Evolutionary conservation across 1,140 invertebrate species (phyloP), one percentile per base, ranked within the genome.

Genomic region (Lithobius niger): DNA sequence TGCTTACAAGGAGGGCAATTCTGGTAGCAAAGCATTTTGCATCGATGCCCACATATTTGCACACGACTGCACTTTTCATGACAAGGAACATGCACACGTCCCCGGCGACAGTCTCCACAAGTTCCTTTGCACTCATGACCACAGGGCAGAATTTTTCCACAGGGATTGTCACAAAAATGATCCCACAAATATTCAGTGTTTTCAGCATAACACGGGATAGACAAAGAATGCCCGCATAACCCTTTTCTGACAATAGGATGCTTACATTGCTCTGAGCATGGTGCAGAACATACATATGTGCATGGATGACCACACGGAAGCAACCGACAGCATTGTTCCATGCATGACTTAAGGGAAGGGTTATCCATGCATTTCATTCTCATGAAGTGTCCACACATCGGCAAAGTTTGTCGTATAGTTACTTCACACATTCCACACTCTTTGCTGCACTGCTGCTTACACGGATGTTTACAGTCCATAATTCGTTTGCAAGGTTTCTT

Each of bases 301-400:
- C 63, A 65, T 19, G 24, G 13, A 52, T 65, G 63, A 1, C 61
- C 60, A 56, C 63, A 65, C 3, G 43, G 24, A 1, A 59, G 42
- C 2, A 49, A 45, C 25, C 58, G 57, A 16, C 36, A 36, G 52
- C 63, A 65, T 6, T 4, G 2, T 22, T 61, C 21, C 3, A 40
- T 50, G 49, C 63, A 59, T n/a, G 19, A 15, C 21, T 24, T 42
- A 19, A n/a, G 52, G 31, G n/a, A 57, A 61, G 19, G 18, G 3
- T 18, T 52, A 21, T 15, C 24, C 10, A 3, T 3, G 40, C 61
- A 62, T n/a, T 19, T 3, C 15, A 55, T 24, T 3, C 2, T 13
- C 18, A 56, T 53, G 2, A 27, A 19, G 57, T 62, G 61, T 10
- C 53, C 45, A 31, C 61, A 62, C 6, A 10, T 10, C 4, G 56